Evolutionary conservation across 2,113 vertebrate species (phyloP).

Genomic region (Erpornis zantholeuca): DNA sequence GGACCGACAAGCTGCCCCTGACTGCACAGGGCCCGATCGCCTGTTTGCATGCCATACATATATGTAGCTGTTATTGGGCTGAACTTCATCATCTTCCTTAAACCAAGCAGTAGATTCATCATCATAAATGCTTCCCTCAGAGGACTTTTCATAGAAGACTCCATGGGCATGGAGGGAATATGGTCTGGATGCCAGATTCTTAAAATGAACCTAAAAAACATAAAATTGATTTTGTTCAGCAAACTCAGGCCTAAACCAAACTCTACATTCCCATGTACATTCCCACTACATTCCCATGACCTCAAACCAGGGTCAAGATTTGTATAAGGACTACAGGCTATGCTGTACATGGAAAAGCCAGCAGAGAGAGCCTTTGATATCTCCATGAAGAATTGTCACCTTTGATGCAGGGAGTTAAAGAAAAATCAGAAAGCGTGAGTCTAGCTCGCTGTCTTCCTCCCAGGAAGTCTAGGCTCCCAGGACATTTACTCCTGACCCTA

Average conservation of each 20-base stretch:
- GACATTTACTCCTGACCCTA: neutral
- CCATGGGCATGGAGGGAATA: constrained; percentile 93
- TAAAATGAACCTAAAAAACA: constrained; percentile 85
- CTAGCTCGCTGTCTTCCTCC: neutral
- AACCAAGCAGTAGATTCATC: constrained; percentile 86
- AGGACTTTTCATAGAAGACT: constrained; percentile 87
- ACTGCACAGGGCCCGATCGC: constrained; percentile 71
- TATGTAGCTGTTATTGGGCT: constrained; percentile 81
- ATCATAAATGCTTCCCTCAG: constrained; percentile 83
- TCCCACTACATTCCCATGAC: neutral
- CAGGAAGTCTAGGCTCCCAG: neutral
- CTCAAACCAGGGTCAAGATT: neutral
- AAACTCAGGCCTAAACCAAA: neutral
- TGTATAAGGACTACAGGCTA: neutral
- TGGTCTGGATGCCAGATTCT: constrained; percentile 85
- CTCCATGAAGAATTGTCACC: neutral
- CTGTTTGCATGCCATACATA: constrained; percentile 85
- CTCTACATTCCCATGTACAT: neutral
- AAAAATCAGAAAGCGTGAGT: neutral
- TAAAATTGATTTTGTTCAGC: neutral
- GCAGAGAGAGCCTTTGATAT: neutral
- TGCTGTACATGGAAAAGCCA: neutral
- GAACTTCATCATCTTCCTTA: constrained; percentile 81
- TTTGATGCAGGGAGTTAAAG: neutral
- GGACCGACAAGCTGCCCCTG: constrained; percentile 81